Conservation (phyloP, 2,113 vertebrate genomes). For the Setophaga petechia region DNA sequence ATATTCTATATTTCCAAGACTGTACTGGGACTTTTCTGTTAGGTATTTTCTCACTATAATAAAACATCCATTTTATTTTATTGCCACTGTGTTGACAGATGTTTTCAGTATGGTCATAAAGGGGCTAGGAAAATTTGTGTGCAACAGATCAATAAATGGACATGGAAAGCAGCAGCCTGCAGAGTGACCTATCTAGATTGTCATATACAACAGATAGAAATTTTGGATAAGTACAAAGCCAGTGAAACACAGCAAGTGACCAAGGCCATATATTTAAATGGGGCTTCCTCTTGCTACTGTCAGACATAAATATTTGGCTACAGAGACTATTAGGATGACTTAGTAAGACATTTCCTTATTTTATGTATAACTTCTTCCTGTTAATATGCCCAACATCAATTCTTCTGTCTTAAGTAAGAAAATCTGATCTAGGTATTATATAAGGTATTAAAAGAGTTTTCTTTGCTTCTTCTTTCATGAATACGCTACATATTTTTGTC, state of each 20-base stretch:
- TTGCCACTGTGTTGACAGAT: background rate
- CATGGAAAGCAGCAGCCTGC: background rate
- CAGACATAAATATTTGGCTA: background rate
- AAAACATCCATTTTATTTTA: background rate
- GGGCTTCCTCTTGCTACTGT: background rate
- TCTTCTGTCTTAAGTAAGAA: background rate
- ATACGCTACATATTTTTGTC: background rate
- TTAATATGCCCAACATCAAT: background rate
- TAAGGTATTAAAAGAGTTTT: background rate
- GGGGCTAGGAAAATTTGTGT: background rate
- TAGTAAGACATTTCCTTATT: background rate
- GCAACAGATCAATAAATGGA: background rate
- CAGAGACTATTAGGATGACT: background rate
- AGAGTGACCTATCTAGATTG: background rate
- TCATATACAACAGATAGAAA: background rate
- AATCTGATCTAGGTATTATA: background rate
- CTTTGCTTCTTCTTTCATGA: background rate
- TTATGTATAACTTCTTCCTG: background rate
- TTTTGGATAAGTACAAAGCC: background rate
- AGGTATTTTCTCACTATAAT: background rate
- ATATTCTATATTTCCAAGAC: background rate
- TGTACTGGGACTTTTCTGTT: background rate
- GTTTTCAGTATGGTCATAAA: background rate
- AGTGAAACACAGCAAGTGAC: background rate
- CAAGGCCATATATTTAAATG: background rate